Evolutionary conservation across 2,113 vertebrate species (phyloP), one percentile per base, ranked within the genome.

Genomic region (Hippopotamus amphibius): DNA sequence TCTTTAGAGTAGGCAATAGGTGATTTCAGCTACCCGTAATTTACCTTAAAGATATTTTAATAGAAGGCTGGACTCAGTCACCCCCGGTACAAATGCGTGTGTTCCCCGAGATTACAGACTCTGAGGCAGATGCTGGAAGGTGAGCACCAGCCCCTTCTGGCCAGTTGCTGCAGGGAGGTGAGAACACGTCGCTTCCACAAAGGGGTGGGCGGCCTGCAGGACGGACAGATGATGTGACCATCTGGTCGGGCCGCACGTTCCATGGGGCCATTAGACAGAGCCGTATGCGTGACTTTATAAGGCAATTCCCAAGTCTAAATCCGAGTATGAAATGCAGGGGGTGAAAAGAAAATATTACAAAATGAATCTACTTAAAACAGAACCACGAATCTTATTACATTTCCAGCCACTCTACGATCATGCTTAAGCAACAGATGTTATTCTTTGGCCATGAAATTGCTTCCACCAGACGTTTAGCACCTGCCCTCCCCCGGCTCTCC

Each of bases 291-390:
- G 63, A 53, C 37, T 81, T 93, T 26, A 53, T 41, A 71, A 41
- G 50, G 59, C 69, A 68, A 30, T 96, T 85, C 81, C 59, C 46
- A 65, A 43, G 24, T 63, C 15, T 66, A 72, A 74, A 93, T 66
- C 80, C 30, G 63, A 91, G 91, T 74, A 88, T 91, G 91, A 91
- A 94, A 82, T 93, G 22, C n/a, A 72, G 26, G 66, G 21, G 17
- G 55, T 79, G 68, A 81, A 72, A 88, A 85, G 83, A 77, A 96
- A 96, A 89, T 92, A 93, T 86, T 96, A 93, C 59, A 72, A 74
- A 96, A 88, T 92, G 85, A 95, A 96, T 96, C 81, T 79, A 15
- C 85, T 95, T 97, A 94, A 94, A 95, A 80, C 63, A 91, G 59
- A 94, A 19, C 37, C 50, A 63, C 63, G 66, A 93, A 93, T 85